These are phyloP conservation scores for Meda fulgida DNA, from an alignment of 2,797 vertebrate genomes.

Conservation along the genomic window DNA sequence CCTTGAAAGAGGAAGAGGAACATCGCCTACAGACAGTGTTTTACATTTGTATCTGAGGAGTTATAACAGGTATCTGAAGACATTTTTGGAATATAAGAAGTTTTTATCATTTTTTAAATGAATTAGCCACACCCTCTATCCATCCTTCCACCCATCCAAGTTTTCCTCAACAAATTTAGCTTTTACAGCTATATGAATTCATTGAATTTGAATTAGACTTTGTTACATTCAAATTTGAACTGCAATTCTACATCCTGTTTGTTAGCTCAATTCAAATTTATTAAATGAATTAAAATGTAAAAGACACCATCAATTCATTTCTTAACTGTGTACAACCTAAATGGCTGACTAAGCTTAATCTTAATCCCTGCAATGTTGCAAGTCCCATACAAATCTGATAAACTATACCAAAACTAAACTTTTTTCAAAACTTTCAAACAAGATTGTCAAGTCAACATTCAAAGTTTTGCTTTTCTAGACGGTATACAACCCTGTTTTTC, in stretches of 20 bases:
- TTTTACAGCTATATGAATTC: neutral
- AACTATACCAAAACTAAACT: neutral
- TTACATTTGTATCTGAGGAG: neutral
- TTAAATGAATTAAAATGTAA: neutral
- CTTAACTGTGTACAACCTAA: neutral
- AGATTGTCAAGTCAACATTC: neutral
- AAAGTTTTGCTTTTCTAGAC: neutral
- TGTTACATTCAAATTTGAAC: neutral
- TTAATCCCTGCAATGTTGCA: neutral
- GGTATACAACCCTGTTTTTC: neutral
- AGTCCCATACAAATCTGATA: neutral
- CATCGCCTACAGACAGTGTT: neutral
- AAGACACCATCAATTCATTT: neutral
- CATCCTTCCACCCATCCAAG: neutral
- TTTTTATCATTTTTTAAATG: neutral
- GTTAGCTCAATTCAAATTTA: neutral
- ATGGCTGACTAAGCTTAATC: neutral
- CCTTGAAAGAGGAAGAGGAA: neutral
- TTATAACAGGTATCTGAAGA: neutral
- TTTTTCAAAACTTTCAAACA: neutral
- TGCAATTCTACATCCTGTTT: neutral
- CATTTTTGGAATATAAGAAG: neutral
- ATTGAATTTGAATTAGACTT: neutral
- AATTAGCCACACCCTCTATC: neutral
- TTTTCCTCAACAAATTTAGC: neutral